Percentiles rank a stretch among this genome's conserved stretches.
phyloP scores from a whole-genome alignment of 2,888 invertebrate species.

The Colostygia pectinataria region DNA sequence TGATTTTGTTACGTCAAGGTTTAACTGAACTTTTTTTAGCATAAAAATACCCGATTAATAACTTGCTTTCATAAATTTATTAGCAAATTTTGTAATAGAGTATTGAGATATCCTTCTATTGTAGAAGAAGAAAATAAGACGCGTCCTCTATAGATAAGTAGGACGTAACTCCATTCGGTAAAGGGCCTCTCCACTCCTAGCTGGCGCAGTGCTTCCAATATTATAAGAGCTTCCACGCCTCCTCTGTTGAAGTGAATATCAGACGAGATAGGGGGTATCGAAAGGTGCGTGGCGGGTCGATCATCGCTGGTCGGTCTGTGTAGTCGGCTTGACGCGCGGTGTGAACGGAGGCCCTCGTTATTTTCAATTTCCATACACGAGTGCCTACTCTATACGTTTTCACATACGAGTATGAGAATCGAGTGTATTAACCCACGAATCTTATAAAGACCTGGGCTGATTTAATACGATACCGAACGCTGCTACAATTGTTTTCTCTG shows the following conservation, averaged over 20 bases:
- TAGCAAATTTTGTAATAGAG: conserved; percentile 56
- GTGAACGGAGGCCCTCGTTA: conserved; percentile 79
- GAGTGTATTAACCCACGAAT: conserved; percentile 79
- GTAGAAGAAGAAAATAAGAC: conserved; percentile 75
- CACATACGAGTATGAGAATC: conserved; percentile 66
- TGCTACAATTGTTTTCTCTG: conserved; percentile 51
- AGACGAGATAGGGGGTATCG: conserved; percentile 62
- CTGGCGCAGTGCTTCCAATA: conserved; percentile 67
- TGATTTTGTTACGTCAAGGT: too few species aligned
- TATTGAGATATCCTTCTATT: conserved; percentile 68
- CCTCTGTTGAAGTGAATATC: conserved; percentile 59
- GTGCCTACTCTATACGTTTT: conserved; percentile 72
- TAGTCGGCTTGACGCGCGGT: conserved; percentile 75
- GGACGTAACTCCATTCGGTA: conserved; percentile 80
- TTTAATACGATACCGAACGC: conserved; percentile 55
- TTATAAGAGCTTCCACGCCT: conserved; percentile 58
- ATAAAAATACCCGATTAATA: background rate
- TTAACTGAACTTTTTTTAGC: background rate
- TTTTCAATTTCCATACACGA: conserved; percentile 82
- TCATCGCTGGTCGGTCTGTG: conserved; percentile 63
- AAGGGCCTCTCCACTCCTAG: conserved; percentile 77
- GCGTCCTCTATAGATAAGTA: conserved; percentile 79
- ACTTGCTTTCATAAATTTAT: conserved; percentile 46
- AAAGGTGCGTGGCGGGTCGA: conserved; percentile 60
- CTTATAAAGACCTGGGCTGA: conserved; percentile 73